These are phyloP conservation scores for Aldrovandia affinis DNA, from an alignment of 2,797 vertebrate species.

Conservation along the genomic window DNA sequence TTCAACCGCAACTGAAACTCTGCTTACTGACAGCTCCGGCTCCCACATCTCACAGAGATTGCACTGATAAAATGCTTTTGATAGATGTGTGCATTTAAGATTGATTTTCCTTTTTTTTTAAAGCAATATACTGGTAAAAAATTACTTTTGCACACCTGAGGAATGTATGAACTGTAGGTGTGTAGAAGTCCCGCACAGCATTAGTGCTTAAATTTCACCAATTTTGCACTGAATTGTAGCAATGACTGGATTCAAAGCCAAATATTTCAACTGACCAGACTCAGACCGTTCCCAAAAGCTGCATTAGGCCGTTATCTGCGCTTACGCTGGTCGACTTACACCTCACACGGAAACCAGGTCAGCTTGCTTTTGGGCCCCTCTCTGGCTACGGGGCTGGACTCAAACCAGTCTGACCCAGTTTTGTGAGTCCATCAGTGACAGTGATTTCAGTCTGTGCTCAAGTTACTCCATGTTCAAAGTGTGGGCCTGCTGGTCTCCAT, in stretches of 20 bases:
- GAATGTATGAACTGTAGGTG: slow-evolving; percentile 20
- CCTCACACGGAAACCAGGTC: not conserved
- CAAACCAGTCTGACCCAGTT: not conserved
- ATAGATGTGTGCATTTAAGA: slow-evolving; percentile 43
- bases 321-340: not conserved
- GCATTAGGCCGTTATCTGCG: not conserved
- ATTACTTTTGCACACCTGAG: slow-evolving; percentile 55
- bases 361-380: not conserved
- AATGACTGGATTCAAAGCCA: not conserved
- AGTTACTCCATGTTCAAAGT: not conserved
- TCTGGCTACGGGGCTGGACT: not conserved
- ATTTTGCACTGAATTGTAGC: not conserved
- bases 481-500: not conserved
- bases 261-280: not conserved
- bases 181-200: not conserved
- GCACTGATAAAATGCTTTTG: slow-evolving; percentile 43
- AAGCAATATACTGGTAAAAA: slow-evolving; percentile 53
- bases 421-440: not conserved
- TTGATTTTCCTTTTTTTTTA: not conserved
- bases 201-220: not conserved
- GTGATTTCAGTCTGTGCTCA: not conserved
- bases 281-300: not conserved
- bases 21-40: slow-evolving; percentile 42
- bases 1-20: slow-evolving; percentile 47
- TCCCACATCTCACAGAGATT: slow-evolving; percentile 66